Evolutionary conservation across 2,113 vertebrate genomes (phyloP).

Genomic region (Scalopus aquaticus): DNA sequence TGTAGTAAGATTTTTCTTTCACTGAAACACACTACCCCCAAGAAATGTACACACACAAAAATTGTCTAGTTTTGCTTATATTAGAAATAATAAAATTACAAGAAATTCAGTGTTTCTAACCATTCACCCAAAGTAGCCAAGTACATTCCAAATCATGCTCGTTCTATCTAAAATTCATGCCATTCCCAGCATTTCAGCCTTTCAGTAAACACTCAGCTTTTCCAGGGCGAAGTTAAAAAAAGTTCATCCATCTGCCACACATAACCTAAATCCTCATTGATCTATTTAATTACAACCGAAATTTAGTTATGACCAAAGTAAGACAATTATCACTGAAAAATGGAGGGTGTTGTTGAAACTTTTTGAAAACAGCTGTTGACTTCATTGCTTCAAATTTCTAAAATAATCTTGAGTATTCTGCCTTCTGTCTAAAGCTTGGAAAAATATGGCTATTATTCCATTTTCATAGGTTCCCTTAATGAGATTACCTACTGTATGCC

Average conservation of each 20-base stretch:
- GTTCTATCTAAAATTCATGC: neutral
- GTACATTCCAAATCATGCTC: neutral
- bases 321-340: constrained; percentile 47
- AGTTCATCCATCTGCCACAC: constrained; percentile 13
- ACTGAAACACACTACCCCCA: neutral
- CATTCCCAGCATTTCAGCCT: neutral
- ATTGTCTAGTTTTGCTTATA: neutral
- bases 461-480: neutral
- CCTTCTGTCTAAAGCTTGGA: neutral
- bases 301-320: neutral
- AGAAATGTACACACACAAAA: neutral
- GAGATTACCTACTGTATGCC: neutral
- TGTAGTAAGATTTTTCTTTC: neutral
- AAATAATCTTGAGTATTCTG: neutral
- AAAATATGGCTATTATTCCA: neutral
- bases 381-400: constrained; percentile 28
- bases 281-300: constrained; percentile 36
- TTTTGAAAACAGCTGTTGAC: neutral
- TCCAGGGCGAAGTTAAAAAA: neutral
- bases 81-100: constrained; percentile 49
- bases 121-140: neutral
- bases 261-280: constrained; percentile 19
- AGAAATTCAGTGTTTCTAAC: constrained; percentile 3
- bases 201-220: neutral
- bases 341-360: neutral